Evolutionary conservation across 2,888 invertebrate species (phyloP).

Genomic region (Phragmatobia fuliginosa): DNA sequence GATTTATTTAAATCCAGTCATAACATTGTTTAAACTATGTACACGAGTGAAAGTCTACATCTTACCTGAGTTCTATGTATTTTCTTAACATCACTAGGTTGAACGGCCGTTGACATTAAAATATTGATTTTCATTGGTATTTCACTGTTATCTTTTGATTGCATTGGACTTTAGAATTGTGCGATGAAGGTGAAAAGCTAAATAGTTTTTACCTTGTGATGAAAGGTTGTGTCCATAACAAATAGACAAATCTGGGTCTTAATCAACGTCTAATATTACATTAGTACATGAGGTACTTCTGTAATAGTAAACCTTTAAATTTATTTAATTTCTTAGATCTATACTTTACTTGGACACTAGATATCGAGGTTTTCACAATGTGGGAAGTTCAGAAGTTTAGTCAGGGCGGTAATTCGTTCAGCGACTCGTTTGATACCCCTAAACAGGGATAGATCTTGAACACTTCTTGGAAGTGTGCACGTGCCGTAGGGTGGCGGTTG

Average conservation of each 20-base stretch:
- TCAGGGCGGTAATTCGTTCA: too few relatives aligned
- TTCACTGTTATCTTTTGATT: slow-evolving; percentile 65
- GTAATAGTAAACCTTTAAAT: not conserved
- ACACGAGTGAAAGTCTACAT: not conserved
- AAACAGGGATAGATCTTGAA: too few relatives aligned
- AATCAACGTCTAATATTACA: not conserved
- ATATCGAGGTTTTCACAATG: too few relatives aligned
- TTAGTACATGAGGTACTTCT: not conserved
- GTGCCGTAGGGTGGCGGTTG: not conserved
- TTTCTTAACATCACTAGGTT: slow-evolving; percentile 48
- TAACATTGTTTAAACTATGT: slow-evolving; percentile 22
- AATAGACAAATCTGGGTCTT: not conserved
- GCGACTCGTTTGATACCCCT: too few relatives aligned
- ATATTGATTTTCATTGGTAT: slow-evolving; percentile 63
- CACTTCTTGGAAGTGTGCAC: not conserved
- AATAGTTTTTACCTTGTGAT: slow-evolving; percentile 16
- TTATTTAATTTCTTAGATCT: not conserved
- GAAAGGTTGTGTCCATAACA: not conserved
- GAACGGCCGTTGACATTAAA: slow-evolving; percentile 63
- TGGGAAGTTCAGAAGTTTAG: too few relatives aligned
- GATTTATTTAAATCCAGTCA: slow-evolving; percentile 40
- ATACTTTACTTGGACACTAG: too few relatives aligned
- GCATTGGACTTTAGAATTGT: slow-evolving; percentile 49
- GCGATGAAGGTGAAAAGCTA: slow-evolving; percentile 14
- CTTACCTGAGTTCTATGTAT: not conserved